phyloP scores from a whole-genome alignment of 2,888 invertebrate species.

The Adelognathus sp. region DNA sequence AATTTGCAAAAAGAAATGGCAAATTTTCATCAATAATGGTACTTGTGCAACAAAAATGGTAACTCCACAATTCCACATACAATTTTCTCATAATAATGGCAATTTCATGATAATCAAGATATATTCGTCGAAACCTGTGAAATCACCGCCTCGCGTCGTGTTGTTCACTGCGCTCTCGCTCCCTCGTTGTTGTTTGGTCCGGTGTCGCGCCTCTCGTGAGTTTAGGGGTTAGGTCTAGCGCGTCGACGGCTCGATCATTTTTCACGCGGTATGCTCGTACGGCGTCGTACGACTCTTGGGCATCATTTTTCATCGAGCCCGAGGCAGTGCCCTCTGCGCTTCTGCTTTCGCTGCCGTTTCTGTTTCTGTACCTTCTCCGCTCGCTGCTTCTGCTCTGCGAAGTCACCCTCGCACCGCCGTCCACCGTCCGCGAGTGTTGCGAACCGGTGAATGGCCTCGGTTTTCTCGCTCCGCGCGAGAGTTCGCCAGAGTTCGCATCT shows the following conservation, averaged over 20 bases:
- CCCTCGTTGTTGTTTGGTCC: background rate
- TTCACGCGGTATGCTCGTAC: conserved; percentile 57
- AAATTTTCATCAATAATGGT: too few relatives aligned
- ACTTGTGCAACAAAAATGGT: too few relatives aligned
- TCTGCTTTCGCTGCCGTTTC: conserved; percentile 27
- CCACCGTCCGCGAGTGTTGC: conserved; percentile 9
- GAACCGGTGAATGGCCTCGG: conserved; percentile 56
- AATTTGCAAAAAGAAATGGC: too few relatives aligned
- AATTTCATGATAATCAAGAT: too few relatives aligned
- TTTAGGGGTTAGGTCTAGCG: background rate
- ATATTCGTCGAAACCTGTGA: too few relatives aligned
- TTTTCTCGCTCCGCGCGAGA: conserved; percentile 34
- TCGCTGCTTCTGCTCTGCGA: conserved; percentile 25
- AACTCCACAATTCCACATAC: too few relatives aligned
- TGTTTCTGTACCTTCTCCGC: conserved; percentile 13
- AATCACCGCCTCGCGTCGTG: too few relatives aligned
- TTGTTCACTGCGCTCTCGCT: too few relatives aligned
- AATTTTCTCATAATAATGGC: too few relatives aligned
- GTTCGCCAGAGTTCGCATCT: conserved; percentile 26
- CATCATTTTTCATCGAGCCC: conserved; percentile 60
- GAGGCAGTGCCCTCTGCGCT: conserved; percentile 13
- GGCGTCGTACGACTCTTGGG: conserved; percentile 53
- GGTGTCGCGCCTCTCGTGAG: background rate
- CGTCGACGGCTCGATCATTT: conserved; percentile 65
- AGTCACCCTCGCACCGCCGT: conserved; percentile 58